Evolutionary conservation across 64 coral and sea anemone species (phyloP), one percentile per base, ranked within the genome.

Genomic region (Montipora foliosa): DNA sequence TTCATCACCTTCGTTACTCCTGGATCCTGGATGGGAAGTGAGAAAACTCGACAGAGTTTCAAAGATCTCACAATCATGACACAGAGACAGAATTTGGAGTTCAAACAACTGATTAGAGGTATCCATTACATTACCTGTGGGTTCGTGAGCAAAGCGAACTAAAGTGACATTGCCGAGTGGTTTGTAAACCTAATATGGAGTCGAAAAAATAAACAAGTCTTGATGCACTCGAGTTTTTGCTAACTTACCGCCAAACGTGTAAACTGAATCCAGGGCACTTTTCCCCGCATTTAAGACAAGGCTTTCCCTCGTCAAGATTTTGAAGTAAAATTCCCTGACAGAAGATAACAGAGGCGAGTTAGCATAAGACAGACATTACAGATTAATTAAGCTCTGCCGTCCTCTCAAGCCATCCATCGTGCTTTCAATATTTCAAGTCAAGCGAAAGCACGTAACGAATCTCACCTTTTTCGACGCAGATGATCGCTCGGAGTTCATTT

Each of bases 241-340:
- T 52, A 21, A 86, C 95, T 97, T 79, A 97, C 95, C 90, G 93
- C 95, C 95, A 97, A 66, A 97, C 92, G 78, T 97, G 95, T 60
- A 97, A 82, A 15, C 88, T 97, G 11, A 97, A 97, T 3, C 95
- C 95, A 67, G 95, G 89, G 76, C 95, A 97, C n/a, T 87, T 83
- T 7, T 90, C 92, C 11, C 92, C 92, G 12, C 95, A 97, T 64
- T 91, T 97, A 7, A 97, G 88, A 44, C 95, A 97, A 16, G 95
- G 95, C 50, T 94, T 94, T 57, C 95, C 95, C 29, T 97, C 92
- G 67, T 97, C 95, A 0, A 97, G 84, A 91, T 97, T 81, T 80
- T 97, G 95, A 2, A 97, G 88, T 22, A 97, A 90, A 75, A 97
- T 97, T 49, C 95, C 95, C 95, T 97, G 20, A 21, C 60, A 75